A percentile compares a stretch with the other conserved stretches of the same genome.
These are phyloP conservation scores for Triops longicaudatus DNA, from an alignment of 1,140 invertebrate species.

Conservation along the genomic window DNA sequence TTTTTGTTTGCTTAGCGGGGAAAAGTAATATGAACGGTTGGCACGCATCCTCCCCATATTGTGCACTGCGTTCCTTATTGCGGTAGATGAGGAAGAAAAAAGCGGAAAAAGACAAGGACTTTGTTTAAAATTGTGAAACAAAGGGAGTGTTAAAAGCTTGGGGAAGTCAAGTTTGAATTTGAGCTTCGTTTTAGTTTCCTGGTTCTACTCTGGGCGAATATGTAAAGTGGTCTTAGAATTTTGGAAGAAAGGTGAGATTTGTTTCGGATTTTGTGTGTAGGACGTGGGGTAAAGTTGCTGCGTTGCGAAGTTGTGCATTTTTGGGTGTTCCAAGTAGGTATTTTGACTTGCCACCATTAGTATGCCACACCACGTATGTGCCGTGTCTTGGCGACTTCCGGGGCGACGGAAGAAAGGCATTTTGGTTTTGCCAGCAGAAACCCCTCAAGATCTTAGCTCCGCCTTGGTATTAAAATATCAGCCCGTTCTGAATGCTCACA, in stretches of 20 bases:
- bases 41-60: background rate
- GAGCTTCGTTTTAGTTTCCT: too few species aligned
- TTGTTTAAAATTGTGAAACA: too few species aligned
- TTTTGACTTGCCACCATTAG: background rate
- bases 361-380: background rate
- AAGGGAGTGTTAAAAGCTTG: too few species aligned
- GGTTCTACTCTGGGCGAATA: too few species aligned
- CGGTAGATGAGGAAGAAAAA: too few species aligned
- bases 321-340: background rate
- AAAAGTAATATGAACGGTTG: background rate
- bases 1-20: background rate
- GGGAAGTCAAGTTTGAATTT: too few species aligned
- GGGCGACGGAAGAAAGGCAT: background rate
- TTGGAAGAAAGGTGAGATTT: too few species aligned
- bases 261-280: too few species aligned
- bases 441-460: background rate
- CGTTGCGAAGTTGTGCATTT: background rate
- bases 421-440: background rate
- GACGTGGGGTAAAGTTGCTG: too few species aligned
- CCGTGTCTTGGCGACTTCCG: slow-evolving; percentile 9
- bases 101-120: too few species aligned
- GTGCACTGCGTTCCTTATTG: background rate
- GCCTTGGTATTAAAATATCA: background rate
- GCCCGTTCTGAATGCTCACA: background rate
- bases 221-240: too few species aligned